Conservation (phyloP, 2,113 vertebrate species). For the Dasypus novemcinctus region DNA sequence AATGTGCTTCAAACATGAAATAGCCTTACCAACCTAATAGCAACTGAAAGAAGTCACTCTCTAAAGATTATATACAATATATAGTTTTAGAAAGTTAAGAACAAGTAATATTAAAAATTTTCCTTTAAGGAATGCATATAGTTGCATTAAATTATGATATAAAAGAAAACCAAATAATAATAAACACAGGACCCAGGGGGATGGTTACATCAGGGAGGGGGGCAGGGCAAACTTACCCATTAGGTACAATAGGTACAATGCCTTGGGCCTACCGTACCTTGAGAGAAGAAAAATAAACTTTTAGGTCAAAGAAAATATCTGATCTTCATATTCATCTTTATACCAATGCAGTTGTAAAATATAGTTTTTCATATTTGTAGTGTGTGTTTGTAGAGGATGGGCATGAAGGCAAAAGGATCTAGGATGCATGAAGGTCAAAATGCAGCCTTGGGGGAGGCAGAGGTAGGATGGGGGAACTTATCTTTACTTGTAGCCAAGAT, state of each 20-base stretch:
- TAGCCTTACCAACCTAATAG: neutral
- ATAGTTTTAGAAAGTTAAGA: neutral
- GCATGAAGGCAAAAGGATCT: neutral
- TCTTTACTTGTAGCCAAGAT: neutral
- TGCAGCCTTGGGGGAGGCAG: neutral
- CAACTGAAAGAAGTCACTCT: neutral
- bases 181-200: accelerated
- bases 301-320: slow-evolving; percentile 18
- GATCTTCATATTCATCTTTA: neutral
- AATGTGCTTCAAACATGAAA: neutral
- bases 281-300: neutral
- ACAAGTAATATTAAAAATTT: neutral
- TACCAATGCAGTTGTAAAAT: neutral
- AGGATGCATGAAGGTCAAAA: neutral
- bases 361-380: neutral
- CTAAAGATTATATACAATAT: neutral
- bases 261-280: neutral
- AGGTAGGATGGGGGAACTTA: neutral
- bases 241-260: neutral
- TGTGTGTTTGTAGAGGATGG: neutral
- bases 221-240: accelerated
- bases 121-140: neutral
- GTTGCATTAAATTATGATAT: neutral
- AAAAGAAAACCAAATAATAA: neutral
- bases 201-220: accelerated